Conservation (phyloP, 2,113 vertebrate species). For the Mesembrinibis cayennensis region DNA sequence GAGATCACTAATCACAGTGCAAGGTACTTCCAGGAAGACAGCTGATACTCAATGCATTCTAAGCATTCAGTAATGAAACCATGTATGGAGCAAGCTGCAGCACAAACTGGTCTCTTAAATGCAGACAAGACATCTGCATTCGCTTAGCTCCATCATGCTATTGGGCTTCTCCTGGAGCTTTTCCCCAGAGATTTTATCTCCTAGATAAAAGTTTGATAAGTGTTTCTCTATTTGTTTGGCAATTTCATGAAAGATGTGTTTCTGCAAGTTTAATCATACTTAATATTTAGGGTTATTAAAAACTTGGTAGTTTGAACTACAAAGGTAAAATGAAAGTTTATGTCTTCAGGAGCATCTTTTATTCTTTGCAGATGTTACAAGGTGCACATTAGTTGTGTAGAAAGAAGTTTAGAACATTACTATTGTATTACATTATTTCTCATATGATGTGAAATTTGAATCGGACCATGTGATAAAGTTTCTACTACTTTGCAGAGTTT, state of each 20-base stretch:
- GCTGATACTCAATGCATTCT: rapidly evolving
- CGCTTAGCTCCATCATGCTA: neutral
- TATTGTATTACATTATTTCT: neutral
- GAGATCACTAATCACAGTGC: neutral
- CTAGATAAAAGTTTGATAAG: neutral
- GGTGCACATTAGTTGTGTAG: neutral
- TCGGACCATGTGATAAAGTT: neutral
- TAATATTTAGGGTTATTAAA: neutral
- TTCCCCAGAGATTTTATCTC: neutral
- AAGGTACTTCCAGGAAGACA: neutral
- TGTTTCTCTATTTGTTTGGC: neutral
- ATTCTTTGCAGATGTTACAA: neutral
- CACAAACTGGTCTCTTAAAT: neutral
- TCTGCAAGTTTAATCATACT: neutral
- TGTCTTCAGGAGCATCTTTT: neutral
- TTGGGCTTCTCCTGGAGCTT: neutral
- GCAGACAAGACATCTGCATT: neutral
- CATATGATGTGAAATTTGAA: neutral
- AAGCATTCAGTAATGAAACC: neutral
- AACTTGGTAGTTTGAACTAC: neutral
- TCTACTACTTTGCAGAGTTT: neutral
- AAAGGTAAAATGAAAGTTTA: neutral
- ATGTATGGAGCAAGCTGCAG: neutral
- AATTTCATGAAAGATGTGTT: neutral
- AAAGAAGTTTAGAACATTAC: neutral